phyloP scores from a whole-genome alignment of 2,797 vertebrate species.

The Ibycter americanus region DNA sequence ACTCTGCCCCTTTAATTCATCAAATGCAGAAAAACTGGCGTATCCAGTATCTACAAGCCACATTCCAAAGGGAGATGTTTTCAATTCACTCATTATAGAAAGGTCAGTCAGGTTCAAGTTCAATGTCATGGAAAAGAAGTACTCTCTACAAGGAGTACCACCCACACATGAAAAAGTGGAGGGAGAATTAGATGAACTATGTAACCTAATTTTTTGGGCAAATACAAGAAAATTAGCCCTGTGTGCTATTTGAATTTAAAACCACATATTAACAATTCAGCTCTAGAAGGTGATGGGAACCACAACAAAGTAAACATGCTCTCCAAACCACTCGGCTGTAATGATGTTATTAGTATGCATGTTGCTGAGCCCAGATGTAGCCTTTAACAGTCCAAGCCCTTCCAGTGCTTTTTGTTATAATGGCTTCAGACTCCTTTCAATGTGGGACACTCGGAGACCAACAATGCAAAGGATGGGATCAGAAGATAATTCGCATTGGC shows the following conservation, averaged over 20 bases:
- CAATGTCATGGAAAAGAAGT: conserved; percentile 94
- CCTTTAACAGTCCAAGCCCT: conserved; percentile 91
- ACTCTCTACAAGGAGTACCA: conserved; percentile 86
- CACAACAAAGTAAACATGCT: conserved; percentile 91
- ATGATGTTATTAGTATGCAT: conserved; percentile 96
- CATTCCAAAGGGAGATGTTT: conserved; percentile 99
- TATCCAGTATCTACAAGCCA: conserved; percentile 89
- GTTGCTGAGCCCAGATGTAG: conserved; percentile 93
- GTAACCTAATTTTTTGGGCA: conserved; percentile 91
- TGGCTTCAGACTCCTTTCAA: conserved; percentile 83
- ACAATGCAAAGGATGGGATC: conserved; percentile 65
- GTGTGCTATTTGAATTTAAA: conserved; percentile 92
- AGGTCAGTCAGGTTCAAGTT: conserved; percentile 96
- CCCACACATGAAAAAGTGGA: conserved; percentile 88
- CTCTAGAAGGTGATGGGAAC: conserved; percentile 87
- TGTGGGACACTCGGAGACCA: conserved; percentile 74
- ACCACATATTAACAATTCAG: conserved; percentile 87
- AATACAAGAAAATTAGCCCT: conserved; percentile 91
- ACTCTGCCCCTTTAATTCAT: conserved; percentile 89
- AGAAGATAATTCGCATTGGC: conserved; percentile 75
- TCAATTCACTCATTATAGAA: conserved; percentile 98
- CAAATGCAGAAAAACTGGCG: conserved; percentile 84
- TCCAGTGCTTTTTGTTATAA: conserved; percentile 82
- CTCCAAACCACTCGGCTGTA: conserved; percentile 86
- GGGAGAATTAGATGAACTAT: conserved; percentile 86